Conservation (phyloP, 2,888 invertebrate genomes). For the Malachius bipustulatus region DNA sequence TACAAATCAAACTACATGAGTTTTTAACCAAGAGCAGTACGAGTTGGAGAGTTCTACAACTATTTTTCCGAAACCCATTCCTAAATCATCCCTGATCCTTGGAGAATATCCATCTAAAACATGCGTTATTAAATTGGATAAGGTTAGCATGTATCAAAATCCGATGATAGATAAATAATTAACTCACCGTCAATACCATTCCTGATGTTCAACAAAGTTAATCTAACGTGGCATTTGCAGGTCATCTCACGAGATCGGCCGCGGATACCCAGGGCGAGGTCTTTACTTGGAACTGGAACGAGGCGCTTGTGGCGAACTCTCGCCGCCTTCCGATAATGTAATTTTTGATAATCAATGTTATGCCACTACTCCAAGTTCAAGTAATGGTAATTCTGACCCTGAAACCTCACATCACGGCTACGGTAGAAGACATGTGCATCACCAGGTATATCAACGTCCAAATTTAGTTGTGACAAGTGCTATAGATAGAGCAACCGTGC, state of each 20-base stretch:
- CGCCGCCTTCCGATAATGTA: conserved; percentile 86
- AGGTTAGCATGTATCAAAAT: no score
- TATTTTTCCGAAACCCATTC: no score
- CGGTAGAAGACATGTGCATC: conserved; percentile 50
- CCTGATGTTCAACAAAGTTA: no score
- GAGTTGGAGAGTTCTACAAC: no score
- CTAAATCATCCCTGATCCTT: no score
- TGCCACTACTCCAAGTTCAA: conserved; percentile 87
- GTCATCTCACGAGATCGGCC: conserved; percentile 60
- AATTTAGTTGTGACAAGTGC: conserved; percentile 9
- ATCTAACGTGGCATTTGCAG: no score
- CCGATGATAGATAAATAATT: no score
- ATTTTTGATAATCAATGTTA: conserved; percentile 94
- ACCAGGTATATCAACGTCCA: conserved; percentile 46
- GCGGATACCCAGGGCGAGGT: conserved; percentile 59
- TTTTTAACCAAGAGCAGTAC: no score
- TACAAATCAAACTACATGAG: no score
- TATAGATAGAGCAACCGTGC: conserved; percentile 5
- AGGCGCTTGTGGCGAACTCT: conserved; percentile 47
- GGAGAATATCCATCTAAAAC: no score
- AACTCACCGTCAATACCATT: no score
- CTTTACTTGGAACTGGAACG: conserved; percentile 72
- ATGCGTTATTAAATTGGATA: no score
- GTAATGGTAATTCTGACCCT: conserved; percentile 84
- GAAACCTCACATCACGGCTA: conserved; percentile 56